These are phyloP conservation scores for Tenebrio molitor DNA, from an alignment of 1,140 invertebrate species.

Conservation along the genomic window DNA sequence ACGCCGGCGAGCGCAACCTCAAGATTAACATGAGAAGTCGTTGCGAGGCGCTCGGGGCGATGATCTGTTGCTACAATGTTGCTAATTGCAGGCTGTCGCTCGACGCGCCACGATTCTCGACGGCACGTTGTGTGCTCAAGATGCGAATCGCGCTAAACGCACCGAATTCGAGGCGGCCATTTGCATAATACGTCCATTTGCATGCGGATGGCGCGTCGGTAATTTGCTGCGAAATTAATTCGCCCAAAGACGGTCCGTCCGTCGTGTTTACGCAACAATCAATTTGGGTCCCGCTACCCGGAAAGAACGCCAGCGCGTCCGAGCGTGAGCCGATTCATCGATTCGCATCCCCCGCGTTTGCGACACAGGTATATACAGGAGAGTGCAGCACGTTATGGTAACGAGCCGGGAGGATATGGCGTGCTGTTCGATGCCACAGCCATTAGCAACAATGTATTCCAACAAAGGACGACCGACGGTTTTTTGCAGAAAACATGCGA, in stretches of 20 bases:
- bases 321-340: too few relatives aligned
- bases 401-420: background rate
- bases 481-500: too few relatives aligned
- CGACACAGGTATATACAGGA: too few relatives aligned
- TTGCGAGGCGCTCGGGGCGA: too few relatives aligned
- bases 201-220: background rate
- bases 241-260: background rate
- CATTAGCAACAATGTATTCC: constrained; percentile 33
- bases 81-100: too few relatives aligned
- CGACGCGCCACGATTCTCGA: too few relatives aligned
- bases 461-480: background rate
- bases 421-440: background rate
- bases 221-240: constrained; percentile 6
- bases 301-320: too few relatives aligned
- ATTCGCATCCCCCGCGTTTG: too few relatives aligned
- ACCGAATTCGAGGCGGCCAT: background rate
- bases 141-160: too few relatives aligned
- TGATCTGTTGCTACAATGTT: too few relatives aligned
- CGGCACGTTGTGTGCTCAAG: too few relatives aligned
- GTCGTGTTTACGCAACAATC: background rate
- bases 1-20: background rate
- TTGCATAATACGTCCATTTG: background rate
- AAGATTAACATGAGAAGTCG: too few relatives aligned
- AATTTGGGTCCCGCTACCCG: background rate
- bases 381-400: background rate